Evolutionary conservation across 1,140 invertebrate species (phyloP), one percentile per base, ranked within the genome.

Genomic region (Brachionus plicatilis): DNA sequence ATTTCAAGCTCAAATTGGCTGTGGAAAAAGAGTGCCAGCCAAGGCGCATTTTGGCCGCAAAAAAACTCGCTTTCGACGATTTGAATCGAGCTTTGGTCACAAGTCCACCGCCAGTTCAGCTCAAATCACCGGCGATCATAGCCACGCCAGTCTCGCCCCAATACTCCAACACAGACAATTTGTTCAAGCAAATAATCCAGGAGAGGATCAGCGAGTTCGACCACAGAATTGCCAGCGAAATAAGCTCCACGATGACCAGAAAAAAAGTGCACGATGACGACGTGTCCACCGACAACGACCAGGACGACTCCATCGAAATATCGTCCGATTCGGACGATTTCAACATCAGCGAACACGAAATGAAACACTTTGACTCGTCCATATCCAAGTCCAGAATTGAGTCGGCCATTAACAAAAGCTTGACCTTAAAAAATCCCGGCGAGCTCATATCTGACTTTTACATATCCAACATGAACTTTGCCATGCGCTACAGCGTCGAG

Each of bases 151-250:
- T 41, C 1, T 41, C 29, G 17, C 79, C 53, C 1, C 24, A 65
- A 9, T 37, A 60, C 12, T 68, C 37, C 24, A 60, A 82, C 29
- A 68, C 79, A 11, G 60, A 68, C 20, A 43, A 27, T 33, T 43
- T 82, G n/a, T 82, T 82, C 56, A 60, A 82, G 37, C 79, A 82
- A 60, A 82, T 82, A 45, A 82, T 82, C 12, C 79, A 82, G 20
- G 79, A 82, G 43, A 60, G 60, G 27, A 27, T 82, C 3, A 60
- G 5, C 20, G 79, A 82, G 29, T 60, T 82, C 17, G 79, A 82
- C 41, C 53, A 82, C n/a, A 20, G 60, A 7, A 82, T 82, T n/a
- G 79, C 60, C 20, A 82, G 43, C 24, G 79, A 82, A 9, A 82
- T 82, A 14, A 82, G 79, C 29, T 60, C 27, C 27, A 29, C 79